These are phyloP conservation scores for Sciurus vulgaris DNA, from an alignment of 2,797 vertebrate genomes.

Conservation along the genomic window DNA sequence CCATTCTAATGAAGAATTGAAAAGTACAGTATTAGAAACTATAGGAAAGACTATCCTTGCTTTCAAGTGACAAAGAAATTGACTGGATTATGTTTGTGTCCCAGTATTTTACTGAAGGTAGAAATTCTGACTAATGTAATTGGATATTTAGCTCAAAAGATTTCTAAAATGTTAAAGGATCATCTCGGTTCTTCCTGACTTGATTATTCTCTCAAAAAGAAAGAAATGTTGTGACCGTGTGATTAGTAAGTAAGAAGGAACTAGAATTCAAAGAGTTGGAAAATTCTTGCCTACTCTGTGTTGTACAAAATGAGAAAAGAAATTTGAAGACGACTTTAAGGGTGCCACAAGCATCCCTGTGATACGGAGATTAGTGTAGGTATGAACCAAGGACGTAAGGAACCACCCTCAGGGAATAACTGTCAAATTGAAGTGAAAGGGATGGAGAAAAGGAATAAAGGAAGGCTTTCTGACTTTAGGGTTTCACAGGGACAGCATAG, in stretches of 20 bases:
- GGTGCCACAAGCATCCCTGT: not conserved
- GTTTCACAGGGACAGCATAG: not conserved
- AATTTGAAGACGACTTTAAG: not conserved
- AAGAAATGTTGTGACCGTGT: not conserved
- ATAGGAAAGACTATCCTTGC: not conserved
- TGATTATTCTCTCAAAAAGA: not conserved
- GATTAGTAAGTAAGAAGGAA: not conserved
- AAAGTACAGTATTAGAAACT: not conserved
- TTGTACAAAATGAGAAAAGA: too few relatives aligned
- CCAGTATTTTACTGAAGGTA: not conserved
- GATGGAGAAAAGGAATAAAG: not conserved
- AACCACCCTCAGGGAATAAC: not conserved
- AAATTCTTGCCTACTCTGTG: not conserved
- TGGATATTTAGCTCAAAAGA: not conserved
- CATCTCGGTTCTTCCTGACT: not conserved
- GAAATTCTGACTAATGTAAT: not conserved
- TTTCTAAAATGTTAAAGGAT: not conserved
- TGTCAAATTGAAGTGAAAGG: not conserved
- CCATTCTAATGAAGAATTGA: not conserved
- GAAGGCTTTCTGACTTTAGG: not conserved
- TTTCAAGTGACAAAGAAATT: not conserved
- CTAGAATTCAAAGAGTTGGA: not conserved
- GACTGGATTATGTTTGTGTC: too few relatives aligned
- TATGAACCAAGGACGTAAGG: not conserved
- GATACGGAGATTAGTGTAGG: not conserved